phyloP scores from a whole-genome alignment of 2,888 invertebrate species.

The Ophioninae sp. region DNA sequence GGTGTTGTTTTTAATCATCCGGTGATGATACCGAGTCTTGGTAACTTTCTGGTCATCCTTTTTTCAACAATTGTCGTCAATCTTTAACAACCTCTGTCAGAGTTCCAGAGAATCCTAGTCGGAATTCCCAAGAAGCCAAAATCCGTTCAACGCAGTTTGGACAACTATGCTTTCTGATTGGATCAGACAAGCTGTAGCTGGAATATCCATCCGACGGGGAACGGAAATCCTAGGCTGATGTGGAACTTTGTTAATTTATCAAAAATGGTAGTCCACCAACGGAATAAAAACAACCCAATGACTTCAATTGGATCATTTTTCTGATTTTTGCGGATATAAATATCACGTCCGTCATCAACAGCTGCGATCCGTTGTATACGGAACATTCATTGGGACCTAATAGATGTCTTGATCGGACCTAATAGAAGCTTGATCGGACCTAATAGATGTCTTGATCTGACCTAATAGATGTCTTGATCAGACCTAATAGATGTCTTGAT shows the following conservation, averaged over 20 bases:
- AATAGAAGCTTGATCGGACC: too few species aligned
- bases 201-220: slow-evolving; percentile 50
- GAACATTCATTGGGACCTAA: slow-evolving; percentile 22
- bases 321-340: slow-evolving; percentile 1
- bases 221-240: slow-evolving; percentile 59
- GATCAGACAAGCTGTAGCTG: slow-evolving; percentile 44
- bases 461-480: too few species aligned
- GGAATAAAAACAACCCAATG: background rate
- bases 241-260: slow-evolving; percentile 27
- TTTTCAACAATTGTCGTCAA: background rate
- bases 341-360: slow-evolving; percentile 47
- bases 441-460: too few species aligned
- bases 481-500: too few species aligned
- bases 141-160: background rate
- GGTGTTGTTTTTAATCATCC: background rate
- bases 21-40: too few species aligned
- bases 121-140: background rate
- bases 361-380: slow-evolving; percentile 41
- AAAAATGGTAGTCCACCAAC: slow-evolving; percentile 7
- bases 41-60: background rate
- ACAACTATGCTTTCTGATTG: background rate
- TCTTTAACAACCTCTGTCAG: background rate
- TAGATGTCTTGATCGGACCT: background rate
- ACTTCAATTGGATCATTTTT: slow-evolving; percentile 16
- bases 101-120: background rate